These are phyloP conservation scores for Pollimyrus isidori DNA, from an alignment of 2,113 vertebrate species.

Conservation along the genomic window DNA sequence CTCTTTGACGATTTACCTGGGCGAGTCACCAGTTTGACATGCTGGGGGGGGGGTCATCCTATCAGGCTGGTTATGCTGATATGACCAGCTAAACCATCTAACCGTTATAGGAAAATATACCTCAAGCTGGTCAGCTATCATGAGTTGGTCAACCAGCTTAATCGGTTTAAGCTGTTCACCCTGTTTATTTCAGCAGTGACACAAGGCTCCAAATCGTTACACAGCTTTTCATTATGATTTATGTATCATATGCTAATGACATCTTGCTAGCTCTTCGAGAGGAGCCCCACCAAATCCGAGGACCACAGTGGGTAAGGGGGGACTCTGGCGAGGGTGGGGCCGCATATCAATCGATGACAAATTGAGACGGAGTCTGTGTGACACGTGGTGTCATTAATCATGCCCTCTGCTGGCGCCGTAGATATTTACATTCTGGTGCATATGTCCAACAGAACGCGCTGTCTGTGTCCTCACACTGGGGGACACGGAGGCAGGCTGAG, in stretches of 20 bases:
- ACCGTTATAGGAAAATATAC: neutral
- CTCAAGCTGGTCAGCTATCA: neutral
- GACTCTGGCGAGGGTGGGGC: neutral
- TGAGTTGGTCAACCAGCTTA: neutral
- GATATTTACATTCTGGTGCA: conserved; percentile 44
- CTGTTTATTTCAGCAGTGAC: conserved; percentile 16
- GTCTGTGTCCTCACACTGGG: conserved; percentile 13
- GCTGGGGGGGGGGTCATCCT: neutral
- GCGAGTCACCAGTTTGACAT: neutral
- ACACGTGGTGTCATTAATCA: conserved; percentile 38
- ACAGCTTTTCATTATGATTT: neutral
- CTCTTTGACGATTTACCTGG: neutral
- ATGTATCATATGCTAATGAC: neutral
- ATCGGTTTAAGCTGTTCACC: neutral
- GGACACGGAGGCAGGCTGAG: conserved; percentile 16
- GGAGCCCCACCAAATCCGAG: neutral
- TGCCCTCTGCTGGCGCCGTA: conserved; percentile 36
- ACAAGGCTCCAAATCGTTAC: neutral
- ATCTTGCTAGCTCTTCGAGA: neutral
- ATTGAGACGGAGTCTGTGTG: conserved; percentile 24
- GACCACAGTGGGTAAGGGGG: neutral
- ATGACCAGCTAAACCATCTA: neutral
- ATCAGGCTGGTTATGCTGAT: neutral
- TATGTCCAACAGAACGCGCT: conserved; percentile 36
- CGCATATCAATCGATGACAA: conserved; percentile 17